A percentile compares a stretch with the other conserved stretches of the same genome.
These are phyloP conservation scores for Macaria notata DNA, from an alignment of 2,888 invertebrate genomes.

Conservation along the genomic window DNA sequence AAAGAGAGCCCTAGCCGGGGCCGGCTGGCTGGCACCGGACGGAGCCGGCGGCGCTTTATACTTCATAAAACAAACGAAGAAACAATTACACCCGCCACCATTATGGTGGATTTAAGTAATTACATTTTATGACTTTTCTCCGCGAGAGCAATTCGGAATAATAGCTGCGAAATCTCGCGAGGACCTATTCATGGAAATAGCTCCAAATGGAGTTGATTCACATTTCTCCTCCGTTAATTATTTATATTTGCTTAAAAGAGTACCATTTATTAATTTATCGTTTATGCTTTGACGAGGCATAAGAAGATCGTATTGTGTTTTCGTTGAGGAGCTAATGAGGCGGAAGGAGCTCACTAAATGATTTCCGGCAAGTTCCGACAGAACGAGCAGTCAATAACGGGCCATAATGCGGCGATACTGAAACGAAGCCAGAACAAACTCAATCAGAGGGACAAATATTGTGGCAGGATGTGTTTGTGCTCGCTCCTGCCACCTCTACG, in stretches of 20 bases:
- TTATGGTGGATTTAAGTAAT: slow-evolving; percentile 23
- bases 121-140: slow-evolving; percentile 24
- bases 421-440: slow-evolving; percentile 27
- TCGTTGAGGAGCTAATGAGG: slow-evolving; percentile 1
- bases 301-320: too few relatives aligned
- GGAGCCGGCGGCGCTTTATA: too few relatives aligned
- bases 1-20: slow-evolving; percentile 34
- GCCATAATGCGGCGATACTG: slow-evolving; percentile 7
- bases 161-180: slow-evolving; percentile 9
- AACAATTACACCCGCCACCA: slow-evolving; percentile 26
- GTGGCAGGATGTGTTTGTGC: slow-evolving; percentile 15
- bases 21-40: too few relatives aligned
- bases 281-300: too few relatives aligned
- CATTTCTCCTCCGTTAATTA: too few relatives aligned
- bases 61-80: slow-evolving; percentile 23
- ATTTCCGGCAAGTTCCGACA: not conserved
- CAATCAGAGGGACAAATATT: slow-evolving; percentile 33
- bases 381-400: slow-evolving; percentile 13
- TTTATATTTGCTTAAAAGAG: too few relatives aligned
- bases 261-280: too few relatives aligned
- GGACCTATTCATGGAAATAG: slow-evolving; percentile 18
- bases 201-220: too few relatives aligned
- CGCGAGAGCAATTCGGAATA: slow-evolving; percentile 11
- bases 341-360: slow-evolving; percentile 1
- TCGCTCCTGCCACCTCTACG: not conserved